Percentiles rank a stretch among this genome's conserved stretches.
Evolutionary conservation across 2,113 vertebrate species (phyloP).

Genomic region (Mixornis gularis): DNA sequence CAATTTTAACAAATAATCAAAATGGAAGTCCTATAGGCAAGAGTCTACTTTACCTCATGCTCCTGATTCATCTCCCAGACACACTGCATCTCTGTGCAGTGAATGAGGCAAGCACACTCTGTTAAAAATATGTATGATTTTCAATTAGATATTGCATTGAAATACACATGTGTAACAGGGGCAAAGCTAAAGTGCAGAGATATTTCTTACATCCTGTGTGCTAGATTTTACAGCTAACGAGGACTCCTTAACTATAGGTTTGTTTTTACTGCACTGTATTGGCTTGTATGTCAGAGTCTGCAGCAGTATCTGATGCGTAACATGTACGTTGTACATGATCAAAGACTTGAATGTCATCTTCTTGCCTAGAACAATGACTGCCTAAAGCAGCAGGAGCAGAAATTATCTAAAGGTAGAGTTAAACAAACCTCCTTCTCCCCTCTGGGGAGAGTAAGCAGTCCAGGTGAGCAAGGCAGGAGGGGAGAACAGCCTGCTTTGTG

Average conservation of each 20-base stretch:
- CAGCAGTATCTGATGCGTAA: slow-evolving; percentile 62
- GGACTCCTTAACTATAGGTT: not conserved
- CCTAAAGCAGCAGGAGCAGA: slow-evolving; percentile 54
- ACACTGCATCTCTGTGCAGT: not conserved
- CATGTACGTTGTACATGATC: slow-evolving; percentile 40
- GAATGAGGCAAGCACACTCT: not conserved
- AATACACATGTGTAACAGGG: not conserved
- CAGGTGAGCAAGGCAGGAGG: slow-evolving; percentile 54
- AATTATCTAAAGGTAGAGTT: slow-evolving; percentile 55
- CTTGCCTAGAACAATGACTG: slow-evolving; percentile 53
- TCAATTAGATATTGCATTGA: not conserved
- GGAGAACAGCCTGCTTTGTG: slow-evolving; percentile 47
- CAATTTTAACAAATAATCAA: not conserved
- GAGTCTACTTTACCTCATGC: not conserved
- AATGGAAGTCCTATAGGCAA: not conserved
- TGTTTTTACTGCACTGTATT: slow-evolving; percentile 17
- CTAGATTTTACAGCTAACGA: not conserved
- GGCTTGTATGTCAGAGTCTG: slow-evolving; percentile 45
- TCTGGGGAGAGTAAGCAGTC: slow-evolving; percentile 40
- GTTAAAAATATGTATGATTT: not conserved
- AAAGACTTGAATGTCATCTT: slow-evolving; percentile 35
- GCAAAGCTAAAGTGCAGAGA: not conserved
- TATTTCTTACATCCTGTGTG: not conserved
- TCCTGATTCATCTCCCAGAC: not conserved
- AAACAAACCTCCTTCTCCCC: slow-evolving; percentile 43